These are phyloP conservation scores for Rhynchonycteris naso DNA, from an alignment of 2,797 vertebrate genomes.

Conservation along the genomic window DNA sequence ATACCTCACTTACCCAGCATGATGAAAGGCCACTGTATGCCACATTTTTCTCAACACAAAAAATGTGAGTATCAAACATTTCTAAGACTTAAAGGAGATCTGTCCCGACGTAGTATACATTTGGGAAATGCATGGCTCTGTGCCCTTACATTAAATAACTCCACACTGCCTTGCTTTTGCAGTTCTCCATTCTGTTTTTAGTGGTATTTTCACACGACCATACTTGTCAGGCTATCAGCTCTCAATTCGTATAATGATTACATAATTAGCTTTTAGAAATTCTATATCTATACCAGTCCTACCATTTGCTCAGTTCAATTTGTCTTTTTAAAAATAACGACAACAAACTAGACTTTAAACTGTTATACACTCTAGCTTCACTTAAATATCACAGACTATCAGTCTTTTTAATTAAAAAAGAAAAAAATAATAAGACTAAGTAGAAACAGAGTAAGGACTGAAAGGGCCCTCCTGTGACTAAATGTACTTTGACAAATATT, in stretches of 20 bases:
- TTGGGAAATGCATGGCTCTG: not conserved
- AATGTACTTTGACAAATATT: not conserved
- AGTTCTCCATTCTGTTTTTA: not conserved
- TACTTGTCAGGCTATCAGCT: not conserved
- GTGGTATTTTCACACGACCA: not conserved
- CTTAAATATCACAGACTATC: not conserved
- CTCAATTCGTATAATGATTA: not conserved
- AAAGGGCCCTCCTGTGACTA: not conserved
- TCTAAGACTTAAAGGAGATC: not conserved
- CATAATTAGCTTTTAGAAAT: not conserved
- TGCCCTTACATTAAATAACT: not conserved
- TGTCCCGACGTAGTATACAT: not conserved
- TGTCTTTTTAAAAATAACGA: constrained; percentile 23
- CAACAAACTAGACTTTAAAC: not conserved
- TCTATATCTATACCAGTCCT: not conserved
- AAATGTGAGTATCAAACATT: not conserved
- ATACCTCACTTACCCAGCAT: not conserved
- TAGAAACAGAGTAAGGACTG: not conserved
- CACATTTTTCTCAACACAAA: not conserved
- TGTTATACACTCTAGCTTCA: not conserved
- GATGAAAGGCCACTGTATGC: not conserved
- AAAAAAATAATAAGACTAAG: not conserved
- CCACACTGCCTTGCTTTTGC: not conserved
- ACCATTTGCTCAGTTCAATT: not conserved
- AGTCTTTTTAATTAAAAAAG: not conserved